Evolutionary conservation across 2,797 vertebrate genomes (phyloP).

Genomic region (Manis javanica): DNA sequence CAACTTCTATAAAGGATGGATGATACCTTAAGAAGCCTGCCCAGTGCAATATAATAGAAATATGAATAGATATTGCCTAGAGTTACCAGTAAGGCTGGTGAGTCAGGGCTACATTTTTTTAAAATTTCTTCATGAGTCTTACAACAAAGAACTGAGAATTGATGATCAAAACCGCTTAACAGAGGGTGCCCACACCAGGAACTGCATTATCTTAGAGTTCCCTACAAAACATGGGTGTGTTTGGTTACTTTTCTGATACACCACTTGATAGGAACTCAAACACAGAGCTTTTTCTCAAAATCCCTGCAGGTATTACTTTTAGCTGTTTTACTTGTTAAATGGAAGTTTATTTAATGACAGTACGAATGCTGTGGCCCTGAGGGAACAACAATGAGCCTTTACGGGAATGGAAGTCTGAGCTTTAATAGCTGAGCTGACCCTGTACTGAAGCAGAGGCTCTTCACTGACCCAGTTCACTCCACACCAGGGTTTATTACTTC

Average conservation of each 20-base stretch:
- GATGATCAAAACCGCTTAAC: neutral
- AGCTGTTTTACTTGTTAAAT: neutral
- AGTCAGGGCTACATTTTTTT: neutral
- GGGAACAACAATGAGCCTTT: neutral
- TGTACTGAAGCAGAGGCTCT: neutral
- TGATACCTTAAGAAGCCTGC: neutral
- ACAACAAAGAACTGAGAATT: neutral
- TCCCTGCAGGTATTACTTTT: neutral
- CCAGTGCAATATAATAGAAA: neutral
- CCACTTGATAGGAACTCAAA: neutral
- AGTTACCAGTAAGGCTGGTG: neutral
- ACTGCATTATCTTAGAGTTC: neutral
- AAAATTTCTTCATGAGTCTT: neutral
- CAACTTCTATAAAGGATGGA: neutral
- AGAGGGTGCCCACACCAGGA: neutral
- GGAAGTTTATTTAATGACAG: neutral
- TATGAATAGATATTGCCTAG: neutral
- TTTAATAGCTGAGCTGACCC: neutral
- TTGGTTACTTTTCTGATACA: neutral
- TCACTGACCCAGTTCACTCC: neutral
- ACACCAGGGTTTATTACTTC: neutral
- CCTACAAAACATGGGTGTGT: neutral
- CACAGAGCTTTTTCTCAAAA: neutral
- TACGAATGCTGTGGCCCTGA: neutral
- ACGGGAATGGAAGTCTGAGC: neutral